A percentile compares a stretch with the other conserved stretches of the same genome.
Conservation (phyloP, 2,797 vertebrate species). For the Spinus pinus region DNA sequence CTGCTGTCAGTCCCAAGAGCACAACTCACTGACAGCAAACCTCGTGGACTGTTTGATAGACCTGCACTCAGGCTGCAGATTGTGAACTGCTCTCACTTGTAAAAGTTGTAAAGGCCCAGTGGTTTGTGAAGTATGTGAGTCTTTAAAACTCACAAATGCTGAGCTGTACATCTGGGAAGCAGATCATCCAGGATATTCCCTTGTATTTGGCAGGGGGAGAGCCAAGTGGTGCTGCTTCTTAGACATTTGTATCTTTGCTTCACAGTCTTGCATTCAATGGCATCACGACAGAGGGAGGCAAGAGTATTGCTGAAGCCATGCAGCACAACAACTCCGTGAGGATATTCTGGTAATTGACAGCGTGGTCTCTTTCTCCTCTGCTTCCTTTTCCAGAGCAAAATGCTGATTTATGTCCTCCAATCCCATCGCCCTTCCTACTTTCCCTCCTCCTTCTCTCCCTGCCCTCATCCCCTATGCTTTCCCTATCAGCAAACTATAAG, state of each 20-base stretch:
- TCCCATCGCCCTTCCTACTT: background rate
- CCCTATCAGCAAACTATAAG: background rate
- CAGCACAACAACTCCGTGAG: conserved; percentile 79
- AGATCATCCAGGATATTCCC: background rate
- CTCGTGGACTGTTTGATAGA: background rate
- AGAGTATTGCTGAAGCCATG: conserved; percentile 83
- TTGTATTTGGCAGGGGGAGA: background rate
- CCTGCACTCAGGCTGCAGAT: background rate
- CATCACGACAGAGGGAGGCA: conserved; percentile 87
- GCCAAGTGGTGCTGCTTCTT: background rate
- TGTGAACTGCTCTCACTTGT: background rate
- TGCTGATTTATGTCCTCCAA: background rate
- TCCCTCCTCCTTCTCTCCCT: background rate
- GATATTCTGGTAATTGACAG: conserved; percentile 86
- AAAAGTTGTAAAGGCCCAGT: background rate
- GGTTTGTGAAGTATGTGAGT: background rate
- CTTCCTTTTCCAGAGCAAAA: background rate
- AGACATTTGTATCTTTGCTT: background rate
- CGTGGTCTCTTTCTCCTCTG: background rate
- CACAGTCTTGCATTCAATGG: conserved; percentile 88
- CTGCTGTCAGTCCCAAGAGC: background rate
- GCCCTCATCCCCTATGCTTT: background rate
- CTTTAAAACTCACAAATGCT: background rate
- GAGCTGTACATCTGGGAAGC: background rate
- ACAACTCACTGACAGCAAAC: background rate